phyloP scores from a whole-genome alignment of 2,797 vertebrate genomes.

The Amazona ochrocephala region DNA sequence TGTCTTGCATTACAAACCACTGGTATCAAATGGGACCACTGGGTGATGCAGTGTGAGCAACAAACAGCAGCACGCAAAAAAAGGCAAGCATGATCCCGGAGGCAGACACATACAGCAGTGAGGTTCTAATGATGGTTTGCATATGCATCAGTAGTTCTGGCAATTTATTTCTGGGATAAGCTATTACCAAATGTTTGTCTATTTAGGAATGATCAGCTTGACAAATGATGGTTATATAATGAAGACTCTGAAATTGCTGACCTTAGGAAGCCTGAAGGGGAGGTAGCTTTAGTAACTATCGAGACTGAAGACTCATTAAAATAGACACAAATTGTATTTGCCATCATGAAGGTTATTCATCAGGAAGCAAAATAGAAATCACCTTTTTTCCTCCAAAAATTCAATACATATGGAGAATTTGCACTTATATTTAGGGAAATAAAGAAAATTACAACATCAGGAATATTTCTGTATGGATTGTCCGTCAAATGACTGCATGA shows the following conservation, averaged over 20 bases:
- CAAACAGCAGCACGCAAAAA: not conserved
- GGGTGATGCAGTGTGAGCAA: fast-evolving
- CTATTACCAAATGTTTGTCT: not conserved
- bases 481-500: not conserved
- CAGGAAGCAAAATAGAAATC: not conserved
- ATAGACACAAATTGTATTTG: not conserved
- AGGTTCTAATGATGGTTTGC: not conserved
- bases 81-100: not conserved
- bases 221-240: not conserved
- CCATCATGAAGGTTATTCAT: not conserved
- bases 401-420: not conserved
- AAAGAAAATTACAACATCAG: not conserved
- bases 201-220: not conserved
- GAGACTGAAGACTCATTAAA: not conserved
- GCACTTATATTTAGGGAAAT: not conserved
- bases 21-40: not conserved
- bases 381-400: not conserved
- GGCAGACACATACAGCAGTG: not conserved
- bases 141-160: not conserved
- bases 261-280: not conserved
- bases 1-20: not conserved
- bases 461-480: not conserved
- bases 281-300: not conserved
- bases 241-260: not conserved
- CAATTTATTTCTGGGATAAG: not conserved